Evolutionary conservation across 2,888 invertebrate species (phyloP).

Genomic region (Eupithecia insigniata): DNA sequence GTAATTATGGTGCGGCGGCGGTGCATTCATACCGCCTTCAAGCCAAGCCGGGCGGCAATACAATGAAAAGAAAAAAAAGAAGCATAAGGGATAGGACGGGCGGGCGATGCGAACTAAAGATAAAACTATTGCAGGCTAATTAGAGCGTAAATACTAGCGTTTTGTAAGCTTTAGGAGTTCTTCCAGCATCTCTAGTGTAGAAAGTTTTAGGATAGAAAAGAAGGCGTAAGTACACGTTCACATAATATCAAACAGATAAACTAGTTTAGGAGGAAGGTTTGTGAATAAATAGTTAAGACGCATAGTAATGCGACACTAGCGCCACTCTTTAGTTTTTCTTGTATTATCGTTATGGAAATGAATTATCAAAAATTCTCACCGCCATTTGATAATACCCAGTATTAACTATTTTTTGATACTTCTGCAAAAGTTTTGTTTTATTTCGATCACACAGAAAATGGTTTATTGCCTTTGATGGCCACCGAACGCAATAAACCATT

Average conservation of each 20-base stretch:
- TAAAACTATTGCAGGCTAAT: conserved; percentile 67
- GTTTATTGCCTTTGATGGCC: too few species aligned
- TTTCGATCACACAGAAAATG: too few species aligned
- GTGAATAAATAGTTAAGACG: too few species aligned
- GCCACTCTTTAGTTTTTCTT: too few species aligned
- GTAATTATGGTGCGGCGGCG: conserved; percentile 82
- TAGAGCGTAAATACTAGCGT: conserved; percentile 62
- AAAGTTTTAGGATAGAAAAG: background rate
- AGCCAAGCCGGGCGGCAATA: conserved; percentile 83
- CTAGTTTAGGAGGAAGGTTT: background rate
- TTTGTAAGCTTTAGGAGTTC: conserved; percentile 65
- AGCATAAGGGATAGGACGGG: conserved; percentile 79
- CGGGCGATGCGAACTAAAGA: conserved; percentile 69
- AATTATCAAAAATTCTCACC: too few species aligned
- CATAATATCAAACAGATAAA: background rate
- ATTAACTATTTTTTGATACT: too few species aligned
- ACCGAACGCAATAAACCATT: too few species aligned
- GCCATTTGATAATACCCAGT: too few species aligned
- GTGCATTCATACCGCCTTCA: conserved; percentile 85
- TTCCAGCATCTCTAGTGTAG: conserved; percentile 14
- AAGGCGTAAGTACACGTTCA: background rate
- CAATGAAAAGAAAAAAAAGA: conserved; percentile 84
- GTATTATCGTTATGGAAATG: too few species aligned
- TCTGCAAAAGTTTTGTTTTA: too few species aligned
- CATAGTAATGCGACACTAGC: too few species aligned